A percentile compares a stretch with the other conserved stretches of the same genome.
phyloP scores from a whole-genome alignment of 1,140 invertebrate species.

The Helicoverpa armigera region DNA sequence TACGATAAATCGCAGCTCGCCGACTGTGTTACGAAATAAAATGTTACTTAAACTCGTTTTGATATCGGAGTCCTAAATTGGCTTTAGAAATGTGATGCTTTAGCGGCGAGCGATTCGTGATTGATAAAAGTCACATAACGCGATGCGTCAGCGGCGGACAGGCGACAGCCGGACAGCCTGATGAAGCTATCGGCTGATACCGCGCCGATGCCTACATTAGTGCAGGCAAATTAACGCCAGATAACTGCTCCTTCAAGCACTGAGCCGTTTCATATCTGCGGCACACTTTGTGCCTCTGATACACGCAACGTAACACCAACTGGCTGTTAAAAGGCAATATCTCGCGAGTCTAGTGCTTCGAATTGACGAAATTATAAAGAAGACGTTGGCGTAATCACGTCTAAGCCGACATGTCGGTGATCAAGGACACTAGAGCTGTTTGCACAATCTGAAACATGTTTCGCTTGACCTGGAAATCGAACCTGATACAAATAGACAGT shows the following conservation, averaged over 20 bases:
- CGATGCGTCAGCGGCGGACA: constrained; percentile 5
- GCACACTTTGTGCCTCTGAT: constrained; percentile 9
- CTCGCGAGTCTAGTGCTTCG: not conserved
- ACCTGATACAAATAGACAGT: constrained; percentile 27
- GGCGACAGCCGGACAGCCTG: not conserved
- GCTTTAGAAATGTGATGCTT: constrained; percentile 53
- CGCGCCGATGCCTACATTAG: constrained; percentile 41
- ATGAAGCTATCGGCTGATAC: constrained; percentile 37
- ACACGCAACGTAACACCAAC: constrained; percentile 1
- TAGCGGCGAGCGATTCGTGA: constrained; percentile 51
- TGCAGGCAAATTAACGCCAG: constrained; percentile 53
- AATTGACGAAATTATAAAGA: constrained; percentile 35
- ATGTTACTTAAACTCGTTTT: constrained; percentile 55
- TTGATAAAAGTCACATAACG: constrained; percentile 51
- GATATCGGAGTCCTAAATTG: constrained; percentile 54
- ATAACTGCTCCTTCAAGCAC: constrained; percentile 21
- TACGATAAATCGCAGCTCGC: constrained; percentile 55
- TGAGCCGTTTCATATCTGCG: constrained; percentile 7
- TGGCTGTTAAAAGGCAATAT: not conserved
- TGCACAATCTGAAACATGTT: constrained; percentile 48
- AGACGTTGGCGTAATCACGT: constrained; percentile 30
- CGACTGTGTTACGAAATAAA: constrained; percentile 47
- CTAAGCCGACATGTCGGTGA: constrained; percentile 7
- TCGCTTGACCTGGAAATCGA: constrained; percentile 43
- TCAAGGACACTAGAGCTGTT: constrained; percentile 36